phyloP scores from a whole-genome alignment of 2,113 vertebrate species.

The Cichladusa arquata region DNA sequence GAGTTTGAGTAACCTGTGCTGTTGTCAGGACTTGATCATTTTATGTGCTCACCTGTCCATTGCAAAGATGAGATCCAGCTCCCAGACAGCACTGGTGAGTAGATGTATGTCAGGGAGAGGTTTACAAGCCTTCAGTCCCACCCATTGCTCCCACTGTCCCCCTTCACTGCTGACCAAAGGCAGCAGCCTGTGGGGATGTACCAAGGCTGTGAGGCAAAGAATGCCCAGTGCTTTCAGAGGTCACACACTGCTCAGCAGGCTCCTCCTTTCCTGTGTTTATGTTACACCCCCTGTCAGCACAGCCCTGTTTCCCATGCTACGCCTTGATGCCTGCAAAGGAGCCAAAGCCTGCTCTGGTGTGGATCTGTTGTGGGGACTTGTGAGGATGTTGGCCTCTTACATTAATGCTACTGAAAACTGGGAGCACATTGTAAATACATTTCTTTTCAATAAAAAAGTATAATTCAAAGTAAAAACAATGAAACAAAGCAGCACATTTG shows the following conservation, averaged over 20 bases:
- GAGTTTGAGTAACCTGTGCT: not conserved
- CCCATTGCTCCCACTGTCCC: not conserved
- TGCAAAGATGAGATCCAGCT: not conserved
- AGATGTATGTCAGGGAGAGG: not conserved
- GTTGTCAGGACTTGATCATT: not conserved
- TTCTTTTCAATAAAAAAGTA: not conserved
- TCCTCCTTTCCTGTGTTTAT: conserved; percentile 58
- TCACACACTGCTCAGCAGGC: not conserved
- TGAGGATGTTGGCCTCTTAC: not conserved
- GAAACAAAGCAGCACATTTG: not conserved
- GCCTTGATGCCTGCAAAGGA: not conserved
- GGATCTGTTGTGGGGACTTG: not conserved
- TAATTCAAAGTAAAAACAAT: not conserved
- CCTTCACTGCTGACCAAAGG: not conserved
- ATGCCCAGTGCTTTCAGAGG: not conserved
- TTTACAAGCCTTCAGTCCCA: not conserved
- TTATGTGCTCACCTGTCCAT: not conserved
- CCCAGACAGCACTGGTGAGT: not conserved
- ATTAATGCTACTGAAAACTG: not conserved
- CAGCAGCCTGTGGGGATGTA: not conserved
- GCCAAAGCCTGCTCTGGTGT: not conserved
- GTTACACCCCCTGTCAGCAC: not conserved
- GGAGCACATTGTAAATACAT: not conserved
- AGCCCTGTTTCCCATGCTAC: not conserved
- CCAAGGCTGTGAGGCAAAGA: not conserved